Evolutionary conservation across 2,797 vertebrate genomes (phyloP).

Genomic region (Pogonophryne albipinna): DNA sequence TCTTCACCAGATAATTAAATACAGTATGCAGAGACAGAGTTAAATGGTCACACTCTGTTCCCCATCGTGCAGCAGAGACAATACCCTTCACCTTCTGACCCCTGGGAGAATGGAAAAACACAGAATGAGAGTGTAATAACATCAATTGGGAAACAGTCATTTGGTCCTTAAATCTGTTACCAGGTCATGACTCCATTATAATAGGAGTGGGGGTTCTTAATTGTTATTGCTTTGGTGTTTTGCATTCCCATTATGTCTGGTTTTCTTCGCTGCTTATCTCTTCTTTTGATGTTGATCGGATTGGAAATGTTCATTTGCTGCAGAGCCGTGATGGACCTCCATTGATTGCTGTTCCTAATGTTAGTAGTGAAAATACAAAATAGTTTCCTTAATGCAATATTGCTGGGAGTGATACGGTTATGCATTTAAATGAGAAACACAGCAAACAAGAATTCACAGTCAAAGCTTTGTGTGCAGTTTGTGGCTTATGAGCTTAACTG

Average conservation of each 20-base stretch:
- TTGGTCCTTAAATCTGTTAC: constrained; percentile 68
- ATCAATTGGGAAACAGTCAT: constrained; percentile 67
- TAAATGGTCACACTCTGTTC: constrained; percentile 13
- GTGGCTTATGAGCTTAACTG: constrained; percentile 37
- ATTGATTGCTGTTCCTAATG: constrained; percentile 61
- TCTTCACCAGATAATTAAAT: constrained; percentile 19
- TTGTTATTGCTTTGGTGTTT: constrained; percentile 76
- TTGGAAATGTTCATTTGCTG: constrained; percentile 74
- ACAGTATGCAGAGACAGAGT: constrained; percentile 1
- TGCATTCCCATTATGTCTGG: constrained; percentile 75
- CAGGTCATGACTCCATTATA: constrained; percentile 68
- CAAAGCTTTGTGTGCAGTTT: constrained; percentile 34
- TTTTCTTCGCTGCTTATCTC: constrained; percentile 76
- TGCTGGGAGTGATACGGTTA: constrained; percentile 45
- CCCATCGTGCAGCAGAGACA: constrained; percentile 10
- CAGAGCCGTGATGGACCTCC: constrained; percentile 49
- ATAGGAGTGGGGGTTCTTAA: constrained; percentile 63
- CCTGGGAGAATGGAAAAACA: constrained; percentile 37
- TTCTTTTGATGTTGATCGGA: constrained; percentile 79
- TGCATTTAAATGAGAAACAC: constrained; percentile 59
- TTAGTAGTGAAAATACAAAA: constrained; percentile 48
- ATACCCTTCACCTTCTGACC: constrained; percentile 52
- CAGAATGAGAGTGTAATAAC: constrained; percentile 63
- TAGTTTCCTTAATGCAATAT: constrained; percentile 50
- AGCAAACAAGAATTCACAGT: constrained; percentile 34